Percentiles rank a stretch among this genome's conserved stretches.
Conservation (phyloP, 2,888 invertebrate species). For the Acanthosepion pharaonis region DNA sequence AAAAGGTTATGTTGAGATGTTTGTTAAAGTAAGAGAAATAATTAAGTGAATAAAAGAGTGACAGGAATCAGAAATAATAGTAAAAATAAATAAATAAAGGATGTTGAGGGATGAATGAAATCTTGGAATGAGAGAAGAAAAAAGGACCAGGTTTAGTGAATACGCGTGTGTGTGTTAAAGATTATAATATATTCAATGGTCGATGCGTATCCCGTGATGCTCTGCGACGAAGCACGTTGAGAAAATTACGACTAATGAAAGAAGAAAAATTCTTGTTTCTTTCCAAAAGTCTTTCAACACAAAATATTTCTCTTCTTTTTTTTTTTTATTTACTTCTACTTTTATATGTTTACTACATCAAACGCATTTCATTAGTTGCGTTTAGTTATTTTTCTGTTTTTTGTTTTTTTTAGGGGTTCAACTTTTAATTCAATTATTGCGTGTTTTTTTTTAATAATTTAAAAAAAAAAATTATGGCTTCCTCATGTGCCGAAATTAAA, state of each 20-base stretch:
- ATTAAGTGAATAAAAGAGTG: background rate
- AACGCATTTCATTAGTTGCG: too few species aligned
- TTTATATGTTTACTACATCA: background rate
- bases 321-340: background rate
- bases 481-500: too few species aligned
- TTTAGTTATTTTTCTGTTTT: background rate
- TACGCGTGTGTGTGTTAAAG: background rate
- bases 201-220: background rate
- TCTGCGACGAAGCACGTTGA: background rate
- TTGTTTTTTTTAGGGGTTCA: background rate
- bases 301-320: background rate
- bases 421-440: background rate
- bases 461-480: too few species aligned
- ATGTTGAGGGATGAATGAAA: background rate
- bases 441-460: too few species aligned
- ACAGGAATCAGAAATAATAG: background rate
- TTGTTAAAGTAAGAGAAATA: too few species aligned
- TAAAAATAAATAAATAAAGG: background rate
- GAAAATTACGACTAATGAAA: background rate
- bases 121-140: background rate
- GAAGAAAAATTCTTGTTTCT: background rate
- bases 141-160: background rate
- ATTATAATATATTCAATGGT: slow-evolving; percentile 17
- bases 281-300: background rate
- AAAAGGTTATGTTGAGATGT: too few species aligned